Conservation (phyloP, 2,113 vertebrate genomes). For the Acinonyx jubatus region DNA sequence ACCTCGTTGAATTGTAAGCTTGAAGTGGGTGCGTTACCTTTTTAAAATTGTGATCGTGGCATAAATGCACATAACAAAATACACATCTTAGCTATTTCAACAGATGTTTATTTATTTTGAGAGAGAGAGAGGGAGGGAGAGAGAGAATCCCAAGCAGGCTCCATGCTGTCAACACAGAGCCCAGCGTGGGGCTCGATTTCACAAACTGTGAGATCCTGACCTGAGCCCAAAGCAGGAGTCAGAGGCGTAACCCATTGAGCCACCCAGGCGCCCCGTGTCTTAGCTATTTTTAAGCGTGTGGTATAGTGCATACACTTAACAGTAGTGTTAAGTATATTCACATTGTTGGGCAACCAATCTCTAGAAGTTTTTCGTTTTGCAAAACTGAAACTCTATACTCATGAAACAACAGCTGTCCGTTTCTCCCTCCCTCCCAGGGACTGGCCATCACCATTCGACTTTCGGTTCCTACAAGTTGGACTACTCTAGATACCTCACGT, state of each 20-base stretch:
- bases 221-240: too few relatives aligned
- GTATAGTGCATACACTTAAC: too few relatives aligned
- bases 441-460: neutral
- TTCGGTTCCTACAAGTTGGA: neutral
- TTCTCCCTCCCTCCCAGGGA: neutral
- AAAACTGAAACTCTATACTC: neutral
- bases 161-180: too few relatives aligned
- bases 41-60: neutral
- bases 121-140: too few relatives aligned
- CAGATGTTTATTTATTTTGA: neutral
- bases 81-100: neutral
- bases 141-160: too few relatives aligned
- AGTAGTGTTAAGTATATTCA: neutral
- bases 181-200: too few relatives aligned
- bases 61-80: neutral
- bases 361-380: neutral
- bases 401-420: neutral
- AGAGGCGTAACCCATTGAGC: too few relatives aligned
- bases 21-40: neutral
- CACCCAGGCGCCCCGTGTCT: neutral
- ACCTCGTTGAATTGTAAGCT: neutral
- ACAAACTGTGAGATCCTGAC: too few relatives aligned
- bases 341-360: neutral
- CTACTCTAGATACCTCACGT: neutral
- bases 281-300: neutral